A percentile compares a stretch with the other conserved stretches of the same genome.
Conservation (phyloP, 2,888 invertebrate species). For the Stramonita haemastoma region DNA sequence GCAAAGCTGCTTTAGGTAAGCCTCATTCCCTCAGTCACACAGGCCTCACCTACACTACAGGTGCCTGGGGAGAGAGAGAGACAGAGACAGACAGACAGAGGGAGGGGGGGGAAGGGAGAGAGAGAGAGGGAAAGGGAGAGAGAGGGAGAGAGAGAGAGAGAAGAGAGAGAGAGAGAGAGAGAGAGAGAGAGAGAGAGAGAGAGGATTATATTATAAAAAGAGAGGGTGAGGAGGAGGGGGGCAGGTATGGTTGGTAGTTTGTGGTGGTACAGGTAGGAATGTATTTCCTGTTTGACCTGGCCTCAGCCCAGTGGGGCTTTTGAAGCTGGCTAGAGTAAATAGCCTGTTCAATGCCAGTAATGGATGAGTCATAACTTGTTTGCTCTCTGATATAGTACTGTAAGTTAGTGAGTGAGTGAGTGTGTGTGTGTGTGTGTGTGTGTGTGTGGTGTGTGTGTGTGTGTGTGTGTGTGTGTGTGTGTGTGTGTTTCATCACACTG, state of each 20-base stretch:
- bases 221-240: not conserved
- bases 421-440: not conserved
- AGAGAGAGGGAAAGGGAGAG: not conserved
- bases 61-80: not conserved
- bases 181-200: not conserved
- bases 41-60: not conserved
- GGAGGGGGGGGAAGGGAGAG: no score
- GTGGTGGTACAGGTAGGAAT: not conserved
- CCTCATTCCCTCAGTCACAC: no score
- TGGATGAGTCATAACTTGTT: not conserved
- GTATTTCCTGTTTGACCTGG: conserved; percentile 7
- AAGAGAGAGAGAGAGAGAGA: not conserved
- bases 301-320: not conserved
- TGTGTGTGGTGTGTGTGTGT: not conserved
- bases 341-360: not conserved
- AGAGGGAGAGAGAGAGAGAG: not conserved
- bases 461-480: no score
- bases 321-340: not conserved
- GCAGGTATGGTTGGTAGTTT: not conserved
- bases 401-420: not conserved
- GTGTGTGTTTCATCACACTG: no score
- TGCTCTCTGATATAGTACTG: not conserved
- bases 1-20: no score
- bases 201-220: not conserved
- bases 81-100: conserved; percentile 4